phyloP scores from a whole-genome alignment of 35 echinoderm and acorn worm genomes.

The Lytechinus pictus region DNA sequence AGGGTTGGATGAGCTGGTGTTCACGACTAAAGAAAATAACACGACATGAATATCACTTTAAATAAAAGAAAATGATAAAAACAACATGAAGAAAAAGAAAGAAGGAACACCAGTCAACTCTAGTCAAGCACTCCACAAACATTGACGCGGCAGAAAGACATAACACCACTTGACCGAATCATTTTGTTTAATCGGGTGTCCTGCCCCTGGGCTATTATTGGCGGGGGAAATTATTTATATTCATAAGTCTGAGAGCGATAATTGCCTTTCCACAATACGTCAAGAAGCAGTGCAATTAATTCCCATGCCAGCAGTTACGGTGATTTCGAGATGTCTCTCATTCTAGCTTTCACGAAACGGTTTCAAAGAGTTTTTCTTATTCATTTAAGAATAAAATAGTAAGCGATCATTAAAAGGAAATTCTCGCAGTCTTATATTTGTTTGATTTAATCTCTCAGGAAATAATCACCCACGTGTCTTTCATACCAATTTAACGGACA shows the following conservation, averaged over 20 bases:
- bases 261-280: slow-evolving; percentile 27
- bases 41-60: too few species aligned
- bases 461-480: too few species aligned
- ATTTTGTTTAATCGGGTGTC: slow-evolving; percentile 23
- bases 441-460: too few species aligned
- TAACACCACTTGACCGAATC: slow-evolving; percentile 40
- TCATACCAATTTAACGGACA: too few species aligned
- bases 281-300: slow-evolving; percentile 7
- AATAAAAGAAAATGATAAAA: background rate
- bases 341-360: background rate
- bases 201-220: slow-evolving; percentile 5
- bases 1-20: too few species aligned
- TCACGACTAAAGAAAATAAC: too few species aligned
- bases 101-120: background rate
- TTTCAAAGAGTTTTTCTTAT: background rate
- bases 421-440: too few species aligned
- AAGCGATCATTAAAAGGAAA: too few species aligned
- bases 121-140: slow-evolving; percentile 3
- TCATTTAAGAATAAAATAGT: too few species aligned
- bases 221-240: slow-evolving; percentile 32
- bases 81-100: background rate
- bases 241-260: slow-evolving; percentile 25
- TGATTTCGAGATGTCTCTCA: background rate
- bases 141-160: slow-evolving; percentile 39
- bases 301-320: background rate